These are phyloP conservation scores for Cliona cf. orientalis DNA, from an alignment of 37 sponge, comb jelly and placozoan genomes.

Conservation along the genomic window DNA sequence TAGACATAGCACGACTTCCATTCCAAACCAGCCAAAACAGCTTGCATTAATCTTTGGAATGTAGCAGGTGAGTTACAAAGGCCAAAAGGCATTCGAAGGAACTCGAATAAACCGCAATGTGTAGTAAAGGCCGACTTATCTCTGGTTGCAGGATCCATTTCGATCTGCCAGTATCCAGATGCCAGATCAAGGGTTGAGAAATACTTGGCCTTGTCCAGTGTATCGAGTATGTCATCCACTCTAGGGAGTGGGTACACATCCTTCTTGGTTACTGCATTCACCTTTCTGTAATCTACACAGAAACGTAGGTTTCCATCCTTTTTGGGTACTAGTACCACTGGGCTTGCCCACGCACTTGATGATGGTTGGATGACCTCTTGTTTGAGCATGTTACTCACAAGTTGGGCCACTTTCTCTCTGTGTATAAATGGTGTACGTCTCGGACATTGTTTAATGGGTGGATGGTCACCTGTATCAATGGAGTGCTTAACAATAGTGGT, in stretches of 20 bases:
- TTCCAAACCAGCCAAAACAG: constrained; percentile 21
- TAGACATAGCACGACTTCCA: constrained; percentile 37
- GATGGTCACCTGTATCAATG: constrained; percentile 55
- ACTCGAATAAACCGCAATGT: constrained; percentile 36
- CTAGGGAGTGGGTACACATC: constrained; percentile 54
- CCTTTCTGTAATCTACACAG: constrained; percentile 28
- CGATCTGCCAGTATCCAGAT: constrained; percentile 54
- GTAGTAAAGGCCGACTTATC: constrained; percentile 62
- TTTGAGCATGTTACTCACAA: constrained; percentile 50
- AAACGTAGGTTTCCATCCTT: constrained; percentile 17
- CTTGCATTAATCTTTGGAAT: constrained; percentile 62
- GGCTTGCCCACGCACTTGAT: constrained; percentile 29
- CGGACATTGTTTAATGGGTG: constrained; percentile 57
- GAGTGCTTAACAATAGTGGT: constrained; percentile 21
- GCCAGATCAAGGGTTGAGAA: constrained; percentile 48
- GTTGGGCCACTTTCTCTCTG: constrained; percentile 11
- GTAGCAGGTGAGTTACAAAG: constrained; percentile 22
- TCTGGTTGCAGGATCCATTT: constrained; percentile 13
- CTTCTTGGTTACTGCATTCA: constrained; percentile 47
- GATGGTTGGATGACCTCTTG: constrained; percentile 17
- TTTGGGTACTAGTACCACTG: constrained; percentile 34
- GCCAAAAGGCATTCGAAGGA: constrained; percentile 47
- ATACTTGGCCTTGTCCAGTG: constrained; percentile 16
- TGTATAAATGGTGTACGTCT: constrained; percentile 35
- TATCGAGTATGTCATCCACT: constrained; percentile 23